Evolutionary conservation across 2,888 invertebrate genomes (phyloP).

Genomic region (Ophion costatus): DNA sequence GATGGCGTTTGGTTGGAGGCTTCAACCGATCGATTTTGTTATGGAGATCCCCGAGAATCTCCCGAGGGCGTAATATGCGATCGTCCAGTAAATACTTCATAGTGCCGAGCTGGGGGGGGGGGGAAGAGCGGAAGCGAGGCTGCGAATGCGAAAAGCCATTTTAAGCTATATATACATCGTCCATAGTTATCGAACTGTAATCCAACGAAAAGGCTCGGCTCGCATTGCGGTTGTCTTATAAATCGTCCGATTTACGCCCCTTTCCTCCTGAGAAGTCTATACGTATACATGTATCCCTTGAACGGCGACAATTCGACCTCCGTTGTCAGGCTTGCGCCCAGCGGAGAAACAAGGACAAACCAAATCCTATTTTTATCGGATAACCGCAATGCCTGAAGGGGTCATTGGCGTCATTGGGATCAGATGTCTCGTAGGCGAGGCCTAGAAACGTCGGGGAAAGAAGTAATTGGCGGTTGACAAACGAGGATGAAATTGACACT

Average conservation of each 20-base stretch:
- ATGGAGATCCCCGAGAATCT: conserved; percentile 67
- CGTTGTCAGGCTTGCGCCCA: not conserved
- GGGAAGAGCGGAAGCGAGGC: conserved; percentile 44
- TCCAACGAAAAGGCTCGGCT: conserved; percentile 5
- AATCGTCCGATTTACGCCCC: conserved; percentile 3
- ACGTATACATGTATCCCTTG: not conserved
- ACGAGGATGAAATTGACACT: not conserved
- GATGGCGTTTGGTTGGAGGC: conserved; percentile 50
- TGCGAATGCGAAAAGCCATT: conserved; percentile 71
- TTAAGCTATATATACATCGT: conserved; percentile 43
- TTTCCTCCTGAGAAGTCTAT: not conserved
- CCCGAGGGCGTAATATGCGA: conserved; percentile 70
- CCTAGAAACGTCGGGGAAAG: conserved; percentile 4
- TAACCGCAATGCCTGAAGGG: conserved; percentile 52
- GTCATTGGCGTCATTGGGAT: conserved; percentile 49
- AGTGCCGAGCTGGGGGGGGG: conserved; percentile 57
- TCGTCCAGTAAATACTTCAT: conserved; percentile 74
- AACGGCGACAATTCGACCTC: conserved; percentile 19
- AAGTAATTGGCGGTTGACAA: conserved; percentile 13
- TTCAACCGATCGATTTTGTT: conserved; percentile 73
- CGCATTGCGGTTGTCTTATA: not conserved
- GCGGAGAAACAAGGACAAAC: conserved; percentile 40
- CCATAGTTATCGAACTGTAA: conserved; percentile 1
- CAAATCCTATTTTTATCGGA: conserved; percentile 60
- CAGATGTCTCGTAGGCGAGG: conserved; percentile 3